A percentile compares a stretch with the other conserved stretches of the same genome.
phyloP scores from a whole-genome alignment of 2,113 vertebrate species.

The Bungarus multicinctus region DNA sequence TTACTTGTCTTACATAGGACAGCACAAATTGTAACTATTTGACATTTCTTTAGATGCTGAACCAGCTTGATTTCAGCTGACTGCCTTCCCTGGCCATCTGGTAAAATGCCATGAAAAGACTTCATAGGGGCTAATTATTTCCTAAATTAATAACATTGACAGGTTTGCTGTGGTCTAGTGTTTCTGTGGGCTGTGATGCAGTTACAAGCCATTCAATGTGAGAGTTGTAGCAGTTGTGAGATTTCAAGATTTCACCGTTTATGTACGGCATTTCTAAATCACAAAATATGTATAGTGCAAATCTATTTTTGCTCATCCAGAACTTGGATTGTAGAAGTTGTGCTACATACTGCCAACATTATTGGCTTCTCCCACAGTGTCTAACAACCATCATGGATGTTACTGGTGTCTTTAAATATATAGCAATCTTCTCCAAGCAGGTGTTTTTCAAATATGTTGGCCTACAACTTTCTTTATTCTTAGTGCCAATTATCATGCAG shows the following conservation, averaged over 20 bases:
- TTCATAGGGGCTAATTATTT: conserved; percentile 63
- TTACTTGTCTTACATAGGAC: conserved; percentile 36
- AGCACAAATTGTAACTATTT: conserved; percentile 40
- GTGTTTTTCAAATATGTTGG: neutral
- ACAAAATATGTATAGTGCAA: conserved; percentile 21
- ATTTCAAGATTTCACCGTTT: conserved; percentile 32
- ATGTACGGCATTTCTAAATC: conserved; percentile 1
- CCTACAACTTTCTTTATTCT: neutral
- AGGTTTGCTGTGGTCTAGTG: conserved; percentile 37
- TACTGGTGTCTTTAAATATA: neutral
- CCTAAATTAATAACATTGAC: conserved; percentile 67
- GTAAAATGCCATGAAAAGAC: conserved; percentile 56
- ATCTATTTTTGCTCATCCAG: conserved; percentile 35
- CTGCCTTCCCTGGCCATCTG: conserved; percentile 61
- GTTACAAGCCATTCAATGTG: conserved; percentile 51
- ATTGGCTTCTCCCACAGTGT: neutral
- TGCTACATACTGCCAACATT: neutral
- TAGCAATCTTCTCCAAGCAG: neutral
- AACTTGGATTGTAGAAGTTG: conserved; percentile 17
- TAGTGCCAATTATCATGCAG: neutral
- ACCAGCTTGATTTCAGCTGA: conserved; percentile 70
- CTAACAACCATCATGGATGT: neutral
- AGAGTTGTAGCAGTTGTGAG: neutral
- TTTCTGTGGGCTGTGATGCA: conserved; percentile 38
- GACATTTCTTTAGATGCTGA: conserved; percentile 62